Evolutionary conservation across 2,888 invertebrate genomes (phyloP).

Genomic region (Anthophora plumipes): DNA sequence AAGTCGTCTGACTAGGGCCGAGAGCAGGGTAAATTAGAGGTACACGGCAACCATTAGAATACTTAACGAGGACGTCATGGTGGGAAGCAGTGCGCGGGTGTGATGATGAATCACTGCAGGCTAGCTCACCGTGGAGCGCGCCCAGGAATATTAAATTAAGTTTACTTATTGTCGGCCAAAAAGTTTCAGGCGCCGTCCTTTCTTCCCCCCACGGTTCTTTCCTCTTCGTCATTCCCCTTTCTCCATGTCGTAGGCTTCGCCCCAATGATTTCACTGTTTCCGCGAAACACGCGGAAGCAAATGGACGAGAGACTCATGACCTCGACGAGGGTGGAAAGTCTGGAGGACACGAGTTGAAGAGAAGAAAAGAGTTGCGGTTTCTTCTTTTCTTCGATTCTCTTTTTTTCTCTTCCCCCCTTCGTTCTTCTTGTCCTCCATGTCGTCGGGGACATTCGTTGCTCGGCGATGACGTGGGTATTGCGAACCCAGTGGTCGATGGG

Average conservation of each 20-base stretch:
- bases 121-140: constrained; percentile 75
- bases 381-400: background rate
- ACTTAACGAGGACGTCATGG: constrained; percentile 83
- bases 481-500: background rate
- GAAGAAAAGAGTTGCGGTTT: constrained; percentile 24
- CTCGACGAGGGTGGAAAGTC: constrained; percentile 15
- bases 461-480: background rate
- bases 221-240: background rate
- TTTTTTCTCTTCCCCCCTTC: background rate
- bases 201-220: background rate
- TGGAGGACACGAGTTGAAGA: background rate
- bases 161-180: constrained; percentile 74
- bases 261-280: constrained; percentile 46
- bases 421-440: background rate
- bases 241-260: too few relatives aligned
- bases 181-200: constrained; percentile 47
- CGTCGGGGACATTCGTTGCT: background rate
- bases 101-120: constrained; percentile 83
- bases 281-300: constrained; percentile 38
- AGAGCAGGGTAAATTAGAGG: constrained; percentile 74
- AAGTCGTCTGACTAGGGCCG: constrained; percentile 71
- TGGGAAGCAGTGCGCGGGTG: constrained; percentile 82
- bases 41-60: constrained; percentile 82
- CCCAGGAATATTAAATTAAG: constrained; percentile 82
- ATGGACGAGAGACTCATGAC: background rate